Evolutionary conservation across 2,888 invertebrate genomes (phyloP).

Genomic region (Aleiodes alternator): DNA sequence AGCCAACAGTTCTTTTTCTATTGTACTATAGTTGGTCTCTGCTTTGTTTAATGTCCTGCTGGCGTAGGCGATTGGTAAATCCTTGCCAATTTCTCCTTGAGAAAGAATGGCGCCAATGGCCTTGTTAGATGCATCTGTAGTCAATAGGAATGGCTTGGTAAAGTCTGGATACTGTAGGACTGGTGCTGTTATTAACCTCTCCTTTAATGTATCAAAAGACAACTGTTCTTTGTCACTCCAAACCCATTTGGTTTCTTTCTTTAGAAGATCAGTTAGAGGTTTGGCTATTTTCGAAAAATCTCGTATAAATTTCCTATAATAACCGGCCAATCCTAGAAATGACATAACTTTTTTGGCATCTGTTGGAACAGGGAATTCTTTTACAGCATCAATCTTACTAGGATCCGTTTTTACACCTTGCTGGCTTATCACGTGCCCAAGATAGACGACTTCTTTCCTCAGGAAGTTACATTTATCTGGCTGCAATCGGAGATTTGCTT

Average conservation of each 20-base stretch:
- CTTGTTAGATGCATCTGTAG: constrained; percentile 36
- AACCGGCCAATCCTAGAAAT: constrained; percentile 36
- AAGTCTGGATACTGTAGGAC: constrained; percentile 36
- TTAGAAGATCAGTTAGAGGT: constrained; percentile 21
- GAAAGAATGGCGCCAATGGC: constrained; percentile 40
- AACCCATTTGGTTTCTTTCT: constrained; percentile 11
- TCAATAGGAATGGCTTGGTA: constrained; percentile 31
- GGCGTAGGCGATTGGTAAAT: constrained; percentile 40
- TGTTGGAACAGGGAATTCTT: constrained; percentile 32
- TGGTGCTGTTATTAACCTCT: neutral
- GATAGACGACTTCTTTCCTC: constrained; percentile 37
- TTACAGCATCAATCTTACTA: constrained; percentile 35
- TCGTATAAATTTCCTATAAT: constrained; percentile 28
- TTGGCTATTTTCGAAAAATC: constrained; percentile 4
- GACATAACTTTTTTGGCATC: constrained; percentile 30
- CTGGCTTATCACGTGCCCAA: constrained; percentile 39
- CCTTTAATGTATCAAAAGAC: neutral
- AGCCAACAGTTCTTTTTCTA: neutral
- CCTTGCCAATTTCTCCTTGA: constrained; percentile 26
- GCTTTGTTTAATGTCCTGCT: neutral
- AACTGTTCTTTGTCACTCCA: neutral
- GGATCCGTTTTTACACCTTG: constrained; percentile 37
- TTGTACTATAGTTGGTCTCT: neutral
- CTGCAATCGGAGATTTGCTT: constrained; percentile 29
- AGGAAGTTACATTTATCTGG: constrained; percentile 47